Percentiles rank a stretch among this genome's conserved stretches.
Evolutionary conservation across 1,140 invertebrate species (phyloP).

Genomic region (Neotoxoptera formosana): DNA sequence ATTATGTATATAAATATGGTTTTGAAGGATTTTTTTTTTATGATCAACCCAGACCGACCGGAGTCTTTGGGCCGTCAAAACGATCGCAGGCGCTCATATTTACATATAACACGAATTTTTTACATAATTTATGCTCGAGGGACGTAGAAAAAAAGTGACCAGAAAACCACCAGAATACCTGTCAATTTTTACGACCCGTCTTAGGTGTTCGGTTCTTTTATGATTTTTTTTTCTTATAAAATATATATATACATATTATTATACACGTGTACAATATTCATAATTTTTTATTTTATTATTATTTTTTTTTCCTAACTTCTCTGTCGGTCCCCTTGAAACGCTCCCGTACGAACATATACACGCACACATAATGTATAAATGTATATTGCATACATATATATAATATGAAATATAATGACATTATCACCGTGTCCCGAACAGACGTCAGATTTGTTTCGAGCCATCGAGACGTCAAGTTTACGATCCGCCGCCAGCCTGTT

Average conservation of each 20-base stretch:
- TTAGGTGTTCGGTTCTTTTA: constrained; percentile 55
- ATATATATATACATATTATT: constrained; percentile 13
- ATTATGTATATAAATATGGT: background rate
- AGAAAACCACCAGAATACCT: constrained; percentile 58
- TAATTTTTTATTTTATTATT: constrained; percentile 50
- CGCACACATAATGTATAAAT: background rate
- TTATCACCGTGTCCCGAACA: constrained; percentile 56
- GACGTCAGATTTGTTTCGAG: constrained; percentile 57
- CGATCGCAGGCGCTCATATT: constrained; percentile 46
- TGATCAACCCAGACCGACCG: constrained; percentile 49
- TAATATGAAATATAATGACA: constrained; percentile 56
- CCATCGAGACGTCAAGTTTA: constrained; percentile 57
- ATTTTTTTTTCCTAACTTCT: constrained; percentile 25
- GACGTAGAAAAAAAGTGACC: constrained; percentile 50
- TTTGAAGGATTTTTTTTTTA: constrained; percentile 51
- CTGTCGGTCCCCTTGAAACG: constrained; percentile 55
- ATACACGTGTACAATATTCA: constrained; percentile 26
- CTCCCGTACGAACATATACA: constrained; percentile 32
- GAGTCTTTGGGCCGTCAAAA: constrained; percentile 50
- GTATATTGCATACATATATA: background rate
- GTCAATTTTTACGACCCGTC: constrained; percentile 58
- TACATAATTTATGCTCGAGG: constrained; percentile 56
- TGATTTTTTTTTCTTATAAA: constrained; percentile 46
- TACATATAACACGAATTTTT: constrained; percentile 57
- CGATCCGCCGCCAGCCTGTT: constrained; percentile 39